These are phyloP conservation scores for Apostichopus californicus DNA, from an alignment of 35 echinoderm and acorn worm genomes.

Conservation along the genomic window DNA sequence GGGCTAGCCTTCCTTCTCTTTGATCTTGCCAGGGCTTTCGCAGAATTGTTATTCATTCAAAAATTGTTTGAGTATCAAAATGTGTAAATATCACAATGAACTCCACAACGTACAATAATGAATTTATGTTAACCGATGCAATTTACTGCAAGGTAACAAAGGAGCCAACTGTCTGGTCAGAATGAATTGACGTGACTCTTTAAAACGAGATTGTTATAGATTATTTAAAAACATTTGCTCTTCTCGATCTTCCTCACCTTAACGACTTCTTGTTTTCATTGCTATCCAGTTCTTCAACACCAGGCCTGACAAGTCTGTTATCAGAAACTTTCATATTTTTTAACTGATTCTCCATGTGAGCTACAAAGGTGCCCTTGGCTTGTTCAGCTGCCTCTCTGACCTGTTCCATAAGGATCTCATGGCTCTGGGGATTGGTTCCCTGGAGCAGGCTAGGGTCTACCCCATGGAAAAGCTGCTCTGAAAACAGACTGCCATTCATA, in stretches of 20 bases:
- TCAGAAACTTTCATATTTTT: slow-evolving; percentile 9
- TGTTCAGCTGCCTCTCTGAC: slow-evolving; percentile 45
- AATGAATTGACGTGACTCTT: no score
- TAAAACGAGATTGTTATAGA: no score
- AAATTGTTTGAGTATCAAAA: no score
- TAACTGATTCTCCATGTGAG: slow-evolving; percentile 27
- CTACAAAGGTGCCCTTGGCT: slow-evolving; percentile 35
- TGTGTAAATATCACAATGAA: no score
- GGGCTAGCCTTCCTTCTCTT: no score
- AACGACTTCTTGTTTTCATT: not conserved
- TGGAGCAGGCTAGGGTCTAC: slow-evolving; percentile 14
- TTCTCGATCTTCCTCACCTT: not conserved
- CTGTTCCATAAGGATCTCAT: slow-evolving; percentile 33
- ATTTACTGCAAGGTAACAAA: no score
- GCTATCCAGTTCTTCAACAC: not conserved
- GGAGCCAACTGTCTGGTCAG: no score
- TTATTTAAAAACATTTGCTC: no score
- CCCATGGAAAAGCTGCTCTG: slow-evolving; percentile 40
- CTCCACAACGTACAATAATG: no score
- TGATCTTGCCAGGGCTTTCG: no score
- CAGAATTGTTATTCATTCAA: no score
- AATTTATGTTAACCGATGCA: no score
- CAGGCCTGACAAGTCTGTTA: not conserved
- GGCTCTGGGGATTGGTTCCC: not conserved
- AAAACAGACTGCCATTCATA: slow-evolving; percentile 20